Percentiles rank a stretch among this genome's conserved stretches.
phyloP scores from a whole-genome alignment of 2,797 vertebrate genomes.

The Aeoliscus strigatus region DNA sequence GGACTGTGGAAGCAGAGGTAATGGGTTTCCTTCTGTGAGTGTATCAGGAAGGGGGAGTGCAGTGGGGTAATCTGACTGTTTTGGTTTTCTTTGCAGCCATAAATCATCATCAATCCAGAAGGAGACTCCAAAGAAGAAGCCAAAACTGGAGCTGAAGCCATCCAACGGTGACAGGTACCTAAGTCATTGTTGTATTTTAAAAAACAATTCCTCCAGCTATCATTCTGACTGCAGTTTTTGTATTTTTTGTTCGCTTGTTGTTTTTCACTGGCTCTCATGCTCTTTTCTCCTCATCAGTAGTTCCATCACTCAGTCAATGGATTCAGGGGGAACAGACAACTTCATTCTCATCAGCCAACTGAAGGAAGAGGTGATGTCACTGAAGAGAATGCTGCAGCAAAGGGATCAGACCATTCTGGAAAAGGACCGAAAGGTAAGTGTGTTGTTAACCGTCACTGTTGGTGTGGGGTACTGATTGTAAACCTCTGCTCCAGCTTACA shows the following conservation, averaged over 20 bases:
- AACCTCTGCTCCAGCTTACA: slow-evolving; percentile 77
- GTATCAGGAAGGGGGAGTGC: too few species aligned
- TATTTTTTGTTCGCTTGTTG: too few species aligned
- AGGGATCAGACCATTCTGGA: slow-evolving; percentile 97
- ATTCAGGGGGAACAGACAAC: slow-evolving; percentile 98
- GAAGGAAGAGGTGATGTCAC: slow-evolving; percentile 98
- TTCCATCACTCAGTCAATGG: slow-evolving; percentile 98
- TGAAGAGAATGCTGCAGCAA: slow-evolving; percentile 96
- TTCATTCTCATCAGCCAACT: slow-evolving; percentile 99
- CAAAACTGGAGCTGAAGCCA: slow-evolving; percentile 99
- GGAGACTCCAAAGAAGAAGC: slow-evolving; percentile 99
- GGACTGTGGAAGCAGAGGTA: slow-evolving; percentile 99
- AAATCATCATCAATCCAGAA: slow-evolving; percentile 99
- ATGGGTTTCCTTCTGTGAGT: too few species aligned
- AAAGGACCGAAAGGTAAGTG: slow-evolving; percentile 91
- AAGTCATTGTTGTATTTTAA: too few species aligned
- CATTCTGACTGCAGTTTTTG: too few species aligned
- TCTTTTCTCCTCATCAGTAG: slow-evolving; percentile 76
- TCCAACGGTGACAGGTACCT: slow-evolving; percentile 99
- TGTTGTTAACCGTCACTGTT: background rate
- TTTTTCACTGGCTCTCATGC: background rate
- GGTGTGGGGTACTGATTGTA: background rate
- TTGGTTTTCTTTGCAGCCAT: slow-evolving; percentile 79
- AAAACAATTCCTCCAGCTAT: too few species aligned
- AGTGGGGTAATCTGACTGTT: too few species aligned